A percentile compares a stretch with the other conserved stretches of the same genome.
Evolutionary conservation across 2,888 invertebrate species (phyloP).

Genomic region (Sicus ferrugineus): DNA sequence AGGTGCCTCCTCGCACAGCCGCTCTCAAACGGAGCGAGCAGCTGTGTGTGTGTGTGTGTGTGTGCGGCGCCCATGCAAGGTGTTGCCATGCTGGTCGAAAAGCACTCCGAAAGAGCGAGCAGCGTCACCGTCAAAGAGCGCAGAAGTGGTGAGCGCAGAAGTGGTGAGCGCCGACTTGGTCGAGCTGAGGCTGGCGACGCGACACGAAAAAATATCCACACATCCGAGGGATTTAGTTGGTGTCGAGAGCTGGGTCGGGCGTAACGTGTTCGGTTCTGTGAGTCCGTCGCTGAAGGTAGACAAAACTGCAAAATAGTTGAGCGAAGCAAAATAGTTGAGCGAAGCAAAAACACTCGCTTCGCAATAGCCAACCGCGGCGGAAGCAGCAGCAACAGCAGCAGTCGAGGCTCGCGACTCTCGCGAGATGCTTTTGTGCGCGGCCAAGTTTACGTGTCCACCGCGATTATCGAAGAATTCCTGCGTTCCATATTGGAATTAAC

Average conservation of each 20-base stretch:
- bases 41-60: background rate
- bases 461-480: constrained; percentile 4
- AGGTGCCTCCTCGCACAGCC: background rate
- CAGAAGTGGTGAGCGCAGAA: background rate
- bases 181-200: background rate
- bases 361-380: constrained; percentile 11
- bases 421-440: background rate
- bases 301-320: constrained; percentile 11
- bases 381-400: background rate
- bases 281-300: constrained; percentile 21
- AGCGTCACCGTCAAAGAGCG: background rate
- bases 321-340: constrained; percentile 28
- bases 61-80: background rate
- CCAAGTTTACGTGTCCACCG: background rate
- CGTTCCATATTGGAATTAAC: constrained; percentile 17
- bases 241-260: constrained; percentile 40
- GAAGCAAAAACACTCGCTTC: background rate
- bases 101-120: constrained; percentile 11
- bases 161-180: background rate
- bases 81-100: background rate
- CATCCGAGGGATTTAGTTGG: constrained; percentile 39
- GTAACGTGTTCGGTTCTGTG: constrained; percentile 34
- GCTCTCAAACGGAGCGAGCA: background rate
- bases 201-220: constrained; percentile 35
- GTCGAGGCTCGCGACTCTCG: background rate